A percentile compares a stretch with the other conserved stretches of the same genome.
Evolutionary conservation across 2,888 invertebrate species (phyloP).

Genomic region (Xylota segnis): DNA sequence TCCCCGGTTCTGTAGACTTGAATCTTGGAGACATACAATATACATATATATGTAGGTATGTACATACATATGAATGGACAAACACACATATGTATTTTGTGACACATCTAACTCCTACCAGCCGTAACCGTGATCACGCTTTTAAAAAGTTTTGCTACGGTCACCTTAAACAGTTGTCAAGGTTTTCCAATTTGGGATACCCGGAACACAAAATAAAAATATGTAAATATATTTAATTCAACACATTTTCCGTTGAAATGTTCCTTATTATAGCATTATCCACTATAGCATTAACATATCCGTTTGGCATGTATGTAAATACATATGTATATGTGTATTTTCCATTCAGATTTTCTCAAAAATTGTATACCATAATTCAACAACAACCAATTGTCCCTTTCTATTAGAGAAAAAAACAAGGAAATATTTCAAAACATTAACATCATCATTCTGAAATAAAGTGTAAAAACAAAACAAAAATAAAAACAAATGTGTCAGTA

Average conservation of each 20-base stretch:
- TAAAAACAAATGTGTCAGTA: background rate
- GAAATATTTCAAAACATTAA: slow-evolving; percentile 4
- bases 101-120: background rate
- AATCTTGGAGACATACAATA: too few species aligned
- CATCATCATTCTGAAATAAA: slow-evolving; percentile 9
- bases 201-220: background rate
- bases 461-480: background rate
- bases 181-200: background rate
- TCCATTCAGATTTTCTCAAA: background rate
- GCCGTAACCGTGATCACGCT: background rate
- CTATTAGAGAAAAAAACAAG: background rate
- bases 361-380: background rate
- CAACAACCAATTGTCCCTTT: background rate
- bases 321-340: too few species aligned
- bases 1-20: too few species aligned
- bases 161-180: background rate
- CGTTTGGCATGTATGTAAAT: background rate
- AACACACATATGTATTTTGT: background rate
- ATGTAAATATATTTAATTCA: too few species aligned
- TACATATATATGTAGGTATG: background rate
- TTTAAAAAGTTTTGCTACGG: background rate
- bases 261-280: too few species aligned
- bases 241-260: too few species aligned
- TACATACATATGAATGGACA: too few species aligned
- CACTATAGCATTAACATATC: background rate